Base-by-base conservation (phyloP, 2,888 invertebrate species). In the Holacanthella duospinosa region DNA sequence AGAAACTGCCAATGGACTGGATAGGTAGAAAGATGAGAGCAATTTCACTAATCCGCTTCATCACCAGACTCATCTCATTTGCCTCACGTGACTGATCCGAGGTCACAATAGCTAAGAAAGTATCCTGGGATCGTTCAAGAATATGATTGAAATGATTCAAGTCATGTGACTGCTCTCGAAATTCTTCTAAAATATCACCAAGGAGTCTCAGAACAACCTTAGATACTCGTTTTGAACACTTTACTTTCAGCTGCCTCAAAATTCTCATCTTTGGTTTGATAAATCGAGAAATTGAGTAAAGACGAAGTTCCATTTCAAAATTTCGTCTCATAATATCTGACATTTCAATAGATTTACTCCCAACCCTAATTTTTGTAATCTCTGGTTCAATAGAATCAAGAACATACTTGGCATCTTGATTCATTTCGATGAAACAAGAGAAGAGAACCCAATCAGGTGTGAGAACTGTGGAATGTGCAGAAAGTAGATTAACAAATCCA, bases 221-320 rank as follows among this genome's bases (percentile, higher is more conserved):
- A 6, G 27, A 24, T 3, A 61, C 28, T 44, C 61, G 2, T 24
- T 56, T 55, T 9, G 28, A 27, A 27, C 61, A 61, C 28, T 61
- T 61, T 24, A 56, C 43, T 43, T 61, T 61, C 3, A 61, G 55
- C 4, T 27, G 16, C n/a, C 43, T 29, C 9, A 61, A 26, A 36
- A 61, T 61, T n/a, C 54, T 61, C 55, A 61, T 56, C 27, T 61
- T 61, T 19, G 61, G 61, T 26, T 61, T 61, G 26, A 61, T 27
- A 24, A 61, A 61, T 24, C 61, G 21, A 3, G 55, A 56, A 25
- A 61, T 61, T 56, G 55, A 55, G 24, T 61, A 61, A 19, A 61
- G 27, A 43, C 54, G 55, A 25, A 61, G 54, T 43, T 61, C 61
- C 29, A 55, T 55, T 21, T 61, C 55, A 36, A 55, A 61, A n/a